Evolutionary conservation across 2,113 vertebrate genomes (phyloP).

Genomic region (Petroica traversi): DNA sequence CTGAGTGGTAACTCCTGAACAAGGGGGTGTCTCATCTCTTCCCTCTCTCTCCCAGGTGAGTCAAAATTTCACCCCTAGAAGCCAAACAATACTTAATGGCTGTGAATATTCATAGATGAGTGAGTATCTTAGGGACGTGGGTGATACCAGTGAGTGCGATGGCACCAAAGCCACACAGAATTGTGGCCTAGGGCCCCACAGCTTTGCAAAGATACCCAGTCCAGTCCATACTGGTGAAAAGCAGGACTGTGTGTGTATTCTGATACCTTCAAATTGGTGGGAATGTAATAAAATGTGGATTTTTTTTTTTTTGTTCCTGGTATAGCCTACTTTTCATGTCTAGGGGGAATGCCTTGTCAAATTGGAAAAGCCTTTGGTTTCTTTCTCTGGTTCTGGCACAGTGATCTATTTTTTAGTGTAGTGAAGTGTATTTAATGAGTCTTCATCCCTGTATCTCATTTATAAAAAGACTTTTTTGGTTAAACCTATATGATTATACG

Average conservation of each 20-base stretch:
- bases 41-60: neutral
- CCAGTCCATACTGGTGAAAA: neutral
- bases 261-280: neutral
- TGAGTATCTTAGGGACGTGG: neutral
- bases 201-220: neutral
- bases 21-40: neutral
- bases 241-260: neutral
- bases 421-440: neutral
- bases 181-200: neutral
- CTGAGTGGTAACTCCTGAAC: neutral
- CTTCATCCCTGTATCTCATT: neutral
- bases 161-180: rapidly evolving
- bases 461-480: neutral
- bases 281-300: neutral
- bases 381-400: neutral
- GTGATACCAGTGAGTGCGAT: rapidly evolving
- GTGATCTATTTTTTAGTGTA: neutral
- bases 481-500: neutral
- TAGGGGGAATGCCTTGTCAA: neutral
- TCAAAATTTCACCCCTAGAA: neutral
- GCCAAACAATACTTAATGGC: neutral
- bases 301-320: neutral
- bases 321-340: neutral
- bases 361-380: neutral
- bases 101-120: neutral